Evolutionary conservation across 2,797 vertebrate species (phyloP).

Genomic region (Acomys russatus): DNA sequence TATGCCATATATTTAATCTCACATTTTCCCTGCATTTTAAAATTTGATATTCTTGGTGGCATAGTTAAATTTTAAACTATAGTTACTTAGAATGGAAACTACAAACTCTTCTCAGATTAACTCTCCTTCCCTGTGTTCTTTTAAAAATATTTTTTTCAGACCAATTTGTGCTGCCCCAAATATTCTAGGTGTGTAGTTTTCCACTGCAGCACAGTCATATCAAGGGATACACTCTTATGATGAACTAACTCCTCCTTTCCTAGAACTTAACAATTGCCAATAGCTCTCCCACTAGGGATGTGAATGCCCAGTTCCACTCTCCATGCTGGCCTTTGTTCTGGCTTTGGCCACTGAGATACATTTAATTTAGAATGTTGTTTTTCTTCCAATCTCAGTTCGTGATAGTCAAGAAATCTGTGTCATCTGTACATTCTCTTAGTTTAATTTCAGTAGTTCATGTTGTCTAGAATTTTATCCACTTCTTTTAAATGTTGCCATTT

Average conservation of each 20-base stretch:
- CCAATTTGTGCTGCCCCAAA: neutral
- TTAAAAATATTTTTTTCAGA: neutral
- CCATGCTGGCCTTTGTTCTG: too few species aligned
- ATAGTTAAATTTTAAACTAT: neutral
- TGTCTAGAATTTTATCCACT: neutral
- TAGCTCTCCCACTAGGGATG: neutral
- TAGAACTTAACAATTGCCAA: neutral
- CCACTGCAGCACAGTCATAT: neutral
- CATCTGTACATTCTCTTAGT: neutral
- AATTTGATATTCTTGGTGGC: too few species aligned
- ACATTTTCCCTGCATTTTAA: neutral
- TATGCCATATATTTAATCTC: neutral
- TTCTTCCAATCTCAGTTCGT: neutral
- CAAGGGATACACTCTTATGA: neutral
- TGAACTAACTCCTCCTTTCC: neutral
- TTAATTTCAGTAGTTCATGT: neutral
- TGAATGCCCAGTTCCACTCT: neutral
- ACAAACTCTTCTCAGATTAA: neutral
- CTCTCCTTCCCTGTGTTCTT: neutral
- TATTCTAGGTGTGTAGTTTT: neutral
- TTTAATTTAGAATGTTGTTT: too few species aligned
- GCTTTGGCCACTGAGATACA: neutral
- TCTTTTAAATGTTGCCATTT: neutral
- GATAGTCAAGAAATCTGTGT: neutral
- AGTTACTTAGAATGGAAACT: neutral